Evolutionary conservation across 2,888 invertebrate species (phyloP), one percentile per base, ranked within the genome.

Genomic region (Ditula angustiorana): DNA sequence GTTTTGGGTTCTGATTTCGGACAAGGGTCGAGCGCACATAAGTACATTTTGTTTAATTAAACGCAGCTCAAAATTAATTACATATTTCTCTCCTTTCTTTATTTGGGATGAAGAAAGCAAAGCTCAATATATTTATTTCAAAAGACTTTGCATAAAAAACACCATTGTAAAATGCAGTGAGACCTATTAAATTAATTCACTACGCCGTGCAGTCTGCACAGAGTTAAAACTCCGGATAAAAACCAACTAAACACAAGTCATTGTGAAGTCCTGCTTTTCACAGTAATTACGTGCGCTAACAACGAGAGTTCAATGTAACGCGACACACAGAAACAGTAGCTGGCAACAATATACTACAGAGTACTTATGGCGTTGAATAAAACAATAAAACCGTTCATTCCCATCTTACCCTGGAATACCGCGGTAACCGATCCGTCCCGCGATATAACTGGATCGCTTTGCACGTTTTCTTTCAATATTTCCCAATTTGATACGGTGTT

Each of bases 381-480:
- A 26, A 30, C 5, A 44, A 37, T 37, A 56, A 55, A 21, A 21
- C 35, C 61, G 61, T 67, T 70, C 70, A 66, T 64, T 55, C 66
- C 66, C 62, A 70, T 72, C 72, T 67, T 69, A 67, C 4, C 61
- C 67, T 35, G 68, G 69, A 73, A 74, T 68, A 76, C 74, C 71
- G 66, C 67, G 68, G 73, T 71, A 76, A 78, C 73, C 71, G 75
- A 79, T 77, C 72, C 74, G 72, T 74, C 74, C 77, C 78, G 69
- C 71, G 73, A 74, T 76, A 83, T 78, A 83, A 83, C 80, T 72
- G 78, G 78, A 86, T 85, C 86, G 83, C 80, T 89, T 87, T 80
- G 85, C 88, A 86, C 89, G 87, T 89, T 84, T 84, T 85, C 85
- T 89, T 92, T 90, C 90, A 90, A 92, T 91, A 90, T 88, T 88